Base-by-base conservation (phyloP, 2,888 invertebrate genomes). In the Ectemnius lituratus region DNA sequence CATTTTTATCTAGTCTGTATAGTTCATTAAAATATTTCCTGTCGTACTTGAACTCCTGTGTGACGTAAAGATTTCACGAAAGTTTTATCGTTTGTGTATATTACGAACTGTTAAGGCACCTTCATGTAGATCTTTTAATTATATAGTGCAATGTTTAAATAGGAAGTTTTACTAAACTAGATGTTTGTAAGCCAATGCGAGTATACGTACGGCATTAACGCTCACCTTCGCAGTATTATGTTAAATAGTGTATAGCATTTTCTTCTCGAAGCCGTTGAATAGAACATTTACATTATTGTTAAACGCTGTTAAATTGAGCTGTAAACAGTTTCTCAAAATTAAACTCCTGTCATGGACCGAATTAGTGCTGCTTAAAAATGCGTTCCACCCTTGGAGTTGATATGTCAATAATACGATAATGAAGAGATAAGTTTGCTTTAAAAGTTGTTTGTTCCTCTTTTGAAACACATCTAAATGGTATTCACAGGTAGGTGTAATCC, bases 331-430 rank as follows among this genome's bases (percentile, higher is more conserved):
- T 52, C 67, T 58, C 56, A 66, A 64, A 46, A 80, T 80, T 80
- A 80, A 77, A 80, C 73, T 78, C 77, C 75, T 83, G 82, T 70
- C 76, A 83, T 61, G 61, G 70, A 70, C 67, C 67, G 61, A 76
- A 76, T 75, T 81, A 81, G 76, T 78, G 70, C 80, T 79, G 64
- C 73, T 81, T 72, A 77, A 75, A 79, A 80, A 88, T 91, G 85
- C 92, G 81, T 87, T 89, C 88, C 88, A 89, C 87, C 87, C 85
- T 88, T 89, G 88, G 89, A 88, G 86, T 89, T 89, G 86, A 85
- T 85, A 76, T 68, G 61, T 79, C 70, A 60, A 75, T 76, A 69
- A n/a, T 80, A 80, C 81, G 23, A 28, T 60, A 58, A 62, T 52
- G 69, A 65, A 75, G 76, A 79, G 69, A 80, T 73, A 70, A 76